A percentile compares a stretch with the other conserved stretches of the same genome.
These are phyloP conservation scores for Oryctolagus cuniculus DNA, from an alignment of 2,113 vertebrate genomes.

Conservation along the genomic window mOryCun1.1 NC_091438.1:21382001-21382500, in stretches of 20 bases:
- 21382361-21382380: background rate
- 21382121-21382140: background rate
- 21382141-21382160: background rate
- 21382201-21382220: background rate
- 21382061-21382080: slow-evolving; percentile 54
- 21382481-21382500: accelerated
- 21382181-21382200: background rate
- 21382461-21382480: accelerated
- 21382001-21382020: slow-evolving; percentile 68
- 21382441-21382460: background rate
- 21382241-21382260: background rate
- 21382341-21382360: background rate
- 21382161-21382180: background rate
- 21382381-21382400: too few relatives aligned
- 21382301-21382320: background rate
- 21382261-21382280: background rate
- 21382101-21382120: too few relatives aligned
- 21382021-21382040: slow-evolving; percentile 56
- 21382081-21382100: background rate
- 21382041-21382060: slow-evolving; percentile 64
- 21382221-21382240: background rate
- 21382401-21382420: background rate
- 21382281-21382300: background rate
- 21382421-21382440: background rate
- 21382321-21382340: background rate